A percentile compares a stretch with the other conserved stretches of the same genome.
Conservation (phyloP, 2,888 invertebrate species). For the Caenorhabditis sp. region DNA sequence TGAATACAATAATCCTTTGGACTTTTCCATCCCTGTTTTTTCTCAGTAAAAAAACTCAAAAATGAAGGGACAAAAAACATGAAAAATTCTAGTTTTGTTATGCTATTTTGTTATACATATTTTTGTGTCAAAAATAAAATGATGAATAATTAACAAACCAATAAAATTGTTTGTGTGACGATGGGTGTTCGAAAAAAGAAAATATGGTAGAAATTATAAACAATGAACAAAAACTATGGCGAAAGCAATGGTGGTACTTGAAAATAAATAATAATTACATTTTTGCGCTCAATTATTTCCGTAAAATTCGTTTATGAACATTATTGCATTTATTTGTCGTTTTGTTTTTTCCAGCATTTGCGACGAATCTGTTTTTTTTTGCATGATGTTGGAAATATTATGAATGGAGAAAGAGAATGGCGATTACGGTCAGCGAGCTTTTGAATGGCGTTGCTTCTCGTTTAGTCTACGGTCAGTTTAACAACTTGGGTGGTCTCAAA, state of each 20-base stretch:
- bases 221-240: too few species aligned
- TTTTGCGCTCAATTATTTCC: background rate
- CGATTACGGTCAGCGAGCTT: slow-evolving; percentile 35
- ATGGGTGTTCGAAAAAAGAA: background rate
- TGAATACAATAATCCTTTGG: too few species aligned
- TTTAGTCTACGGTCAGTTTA: slow-evolving; percentile 22
- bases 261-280: background rate
- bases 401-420: slow-evolving; percentile 11
- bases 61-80: too few species aligned
- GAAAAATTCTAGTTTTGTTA: background rate
- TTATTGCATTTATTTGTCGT: background rate
- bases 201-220: background rate
- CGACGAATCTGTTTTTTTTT: background rate
- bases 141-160: background rate
- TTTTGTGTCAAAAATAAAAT: background rate
- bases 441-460: slow-evolving; percentile 38
- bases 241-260: background rate
- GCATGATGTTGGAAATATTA: background rate
- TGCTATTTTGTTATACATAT: background rate
- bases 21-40: too few species aligned
- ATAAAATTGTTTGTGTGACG: background rate
- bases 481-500: background rate
- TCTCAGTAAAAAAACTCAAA: too few species aligned
- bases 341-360: background rate
- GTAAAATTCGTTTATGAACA: background rate